Conservation (phyloP, 2,888 invertebrate genomes). For the Drosophila borborema region DNA sequence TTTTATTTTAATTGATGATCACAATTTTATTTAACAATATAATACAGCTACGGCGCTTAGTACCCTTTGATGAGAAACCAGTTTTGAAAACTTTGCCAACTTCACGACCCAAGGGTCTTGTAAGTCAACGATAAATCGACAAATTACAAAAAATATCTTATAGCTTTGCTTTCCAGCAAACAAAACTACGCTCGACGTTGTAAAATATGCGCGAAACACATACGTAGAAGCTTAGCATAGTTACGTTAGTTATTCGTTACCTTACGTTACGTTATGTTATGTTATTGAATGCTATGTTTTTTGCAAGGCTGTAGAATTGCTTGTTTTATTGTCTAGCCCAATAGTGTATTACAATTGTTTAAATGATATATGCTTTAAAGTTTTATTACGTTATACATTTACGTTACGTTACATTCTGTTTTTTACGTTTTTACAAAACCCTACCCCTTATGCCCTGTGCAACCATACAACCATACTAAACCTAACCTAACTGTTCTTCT, state of each 20-base stretch:
- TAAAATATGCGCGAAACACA: conserved; percentile 47
- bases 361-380: conserved; percentile 18
- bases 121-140: conserved; percentile 63
- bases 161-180: conserved; percentile 58
- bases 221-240: conserved; percentile 44
- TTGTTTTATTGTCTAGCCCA: conserved; percentile 8
- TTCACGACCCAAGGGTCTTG: conserved; percentile 49
- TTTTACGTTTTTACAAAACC: conserved; percentile 21
- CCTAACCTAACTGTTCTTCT: conserved; percentile 66
- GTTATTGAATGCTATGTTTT: conserved; percentile 12
- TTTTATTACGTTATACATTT: conserved; percentile 34
- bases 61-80: conserved; percentile 79
- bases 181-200: conserved; percentile 48
- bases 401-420: conserved; percentile 35
- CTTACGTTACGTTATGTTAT: conserved; percentile 27
- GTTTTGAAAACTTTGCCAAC: conserved; percentile 27
- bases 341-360: background rate
- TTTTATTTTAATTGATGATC: conserved; percentile 24
- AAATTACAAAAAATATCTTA: conserved; percentile 11
- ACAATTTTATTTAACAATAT: conserved; percentile 37
- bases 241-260: conserved; percentile 33
- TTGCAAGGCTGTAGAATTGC: conserved; percentile 5
- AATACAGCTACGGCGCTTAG: conserved; percentile 80
- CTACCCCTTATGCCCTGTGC: background rate
- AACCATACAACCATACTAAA: conserved; percentile 40